These are phyloP conservation scores for Cervus canadensis DNA, from an alignment of 2,113 vertebrate species.

Conservation along the genomic window DNA sequence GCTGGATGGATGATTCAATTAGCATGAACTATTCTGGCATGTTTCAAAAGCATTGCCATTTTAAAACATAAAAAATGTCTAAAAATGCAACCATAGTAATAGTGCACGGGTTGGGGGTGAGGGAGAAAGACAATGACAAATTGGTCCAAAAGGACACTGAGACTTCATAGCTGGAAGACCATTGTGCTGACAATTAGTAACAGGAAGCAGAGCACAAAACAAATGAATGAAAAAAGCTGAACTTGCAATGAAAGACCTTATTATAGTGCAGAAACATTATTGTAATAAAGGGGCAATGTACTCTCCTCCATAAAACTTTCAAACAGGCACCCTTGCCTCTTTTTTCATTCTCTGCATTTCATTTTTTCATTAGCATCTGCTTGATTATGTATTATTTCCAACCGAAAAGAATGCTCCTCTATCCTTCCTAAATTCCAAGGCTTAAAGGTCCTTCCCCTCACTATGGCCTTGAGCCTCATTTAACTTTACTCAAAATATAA, in stretches of 20 bases:
- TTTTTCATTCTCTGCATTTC: constrained; percentile 53
- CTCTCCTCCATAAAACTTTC: constrained; percentile 61
- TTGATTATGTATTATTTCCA: constrained; percentile 58
- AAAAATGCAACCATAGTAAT: constrained; percentile 71
- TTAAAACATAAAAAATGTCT: constrained; percentile 70
- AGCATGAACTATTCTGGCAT: constrained; percentile 65
- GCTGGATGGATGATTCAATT: constrained; percentile 65
- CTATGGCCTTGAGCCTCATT: background rate
- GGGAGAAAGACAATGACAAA: constrained; percentile 74
- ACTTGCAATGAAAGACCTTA: constrained; percentile 72
- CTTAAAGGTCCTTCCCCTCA: background rate
- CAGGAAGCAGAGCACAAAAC: constrained; percentile 76
- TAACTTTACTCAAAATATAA: constrained; percentile 32
- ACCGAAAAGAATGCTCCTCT: constrained; percentile 31
- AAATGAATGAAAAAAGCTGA: constrained; percentile 75
- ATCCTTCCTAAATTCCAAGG: constrained; percentile 8
- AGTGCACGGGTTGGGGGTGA: constrained; percentile 63
- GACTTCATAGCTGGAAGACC: constrained; percentile 69
- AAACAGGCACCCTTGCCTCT: constrained; percentile 56
- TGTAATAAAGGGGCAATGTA: constrained; percentile 71
- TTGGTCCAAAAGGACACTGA: constrained; percentile 73
- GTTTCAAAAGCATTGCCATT: constrained; percentile 68
- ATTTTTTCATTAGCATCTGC: constrained; percentile 70
- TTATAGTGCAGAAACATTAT: constrained; percentile 71
- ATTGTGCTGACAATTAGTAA: constrained; percentile 77